Percentiles rank a stretch among this genome's conserved stretches.
Conservation (phyloP, 92 coral and sea anemone species). For the Pocillopora grandis region DNA sequence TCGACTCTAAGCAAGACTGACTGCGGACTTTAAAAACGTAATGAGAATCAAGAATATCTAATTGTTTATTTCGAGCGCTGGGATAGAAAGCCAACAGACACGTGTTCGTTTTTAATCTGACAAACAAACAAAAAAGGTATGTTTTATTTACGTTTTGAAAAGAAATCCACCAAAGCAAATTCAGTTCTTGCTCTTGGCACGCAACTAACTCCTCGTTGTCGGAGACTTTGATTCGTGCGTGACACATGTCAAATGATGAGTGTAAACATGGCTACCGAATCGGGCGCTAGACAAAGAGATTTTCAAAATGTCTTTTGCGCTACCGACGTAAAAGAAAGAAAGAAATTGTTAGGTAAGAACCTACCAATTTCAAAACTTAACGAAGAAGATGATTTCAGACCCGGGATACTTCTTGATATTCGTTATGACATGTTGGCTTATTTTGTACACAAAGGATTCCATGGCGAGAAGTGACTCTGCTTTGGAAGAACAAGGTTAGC, state of each 20-base stretch:
- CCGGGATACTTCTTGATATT: conserved; percentile 65
- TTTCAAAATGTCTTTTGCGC: conserved; percentile 56
- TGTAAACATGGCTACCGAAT: conserved; percentile 40
- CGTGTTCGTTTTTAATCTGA: too few relatives aligned
- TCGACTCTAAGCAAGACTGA: conserved; percentile 93
- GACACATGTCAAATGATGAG: too few relatives aligned
- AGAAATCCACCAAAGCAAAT: too few relatives aligned
- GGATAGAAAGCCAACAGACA: too few relatives aligned
- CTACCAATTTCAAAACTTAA: conserved; percentile 65
- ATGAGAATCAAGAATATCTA: too few relatives aligned
- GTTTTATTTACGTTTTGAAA: too few relatives aligned
- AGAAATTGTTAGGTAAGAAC: conserved; percentile 47
- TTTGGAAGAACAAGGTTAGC: conserved; percentile 56
- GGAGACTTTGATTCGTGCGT: too few relatives aligned
- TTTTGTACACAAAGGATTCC: conserved; percentile 70
- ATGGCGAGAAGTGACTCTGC: conserved; percentile 62
- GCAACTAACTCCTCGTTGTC: too few relatives aligned
- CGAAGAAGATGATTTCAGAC: conserved; percentile 79
- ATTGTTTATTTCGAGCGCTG: too few relatives aligned
- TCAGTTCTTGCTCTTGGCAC: too few relatives aligned
- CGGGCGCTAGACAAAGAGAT: neutral
- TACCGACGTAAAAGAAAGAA: conserved; percentile 44
- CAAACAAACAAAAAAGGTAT: too few relatives aligned
- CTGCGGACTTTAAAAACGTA: conserved; percentile 45
- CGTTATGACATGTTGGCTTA: conserved; percentile 59